phyloP scores from a whole-genome alignment of 2,888 invertebrate genomes.

The Drosophila recens region DNA sequence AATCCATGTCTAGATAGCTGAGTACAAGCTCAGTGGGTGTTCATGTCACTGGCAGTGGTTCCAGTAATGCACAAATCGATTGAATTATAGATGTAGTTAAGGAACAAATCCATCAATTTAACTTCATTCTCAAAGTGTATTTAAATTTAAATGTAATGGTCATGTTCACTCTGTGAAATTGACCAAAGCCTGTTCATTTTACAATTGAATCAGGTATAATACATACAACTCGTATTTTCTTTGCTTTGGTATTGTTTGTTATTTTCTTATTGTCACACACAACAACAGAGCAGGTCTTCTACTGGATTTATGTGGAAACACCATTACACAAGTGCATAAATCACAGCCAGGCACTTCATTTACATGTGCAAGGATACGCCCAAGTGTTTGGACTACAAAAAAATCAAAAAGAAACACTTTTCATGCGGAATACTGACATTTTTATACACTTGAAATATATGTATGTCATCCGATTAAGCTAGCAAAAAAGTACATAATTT shows the following conservation, averaged over 20 bases:
- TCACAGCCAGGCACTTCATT: constrained; percentile 61
- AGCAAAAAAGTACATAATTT: no score
- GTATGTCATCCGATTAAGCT: no score
- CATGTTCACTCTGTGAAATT: neutral
- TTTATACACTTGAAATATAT: no score
- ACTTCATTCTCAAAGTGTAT: neutral
- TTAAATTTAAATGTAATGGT: neutral
- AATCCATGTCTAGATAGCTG: constrained; percentile 15
- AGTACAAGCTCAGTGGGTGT: constrained; percentile 17
- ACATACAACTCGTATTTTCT: neutral
- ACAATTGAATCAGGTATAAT: constrained; percentile 8
- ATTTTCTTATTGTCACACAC: constrained; percentile 41
- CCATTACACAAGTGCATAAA: constrained; percentile 71
- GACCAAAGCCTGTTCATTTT: neutral
- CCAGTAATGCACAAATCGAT: constrained; percentile 2
- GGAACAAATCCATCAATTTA: neutral
- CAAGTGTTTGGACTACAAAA: no score
- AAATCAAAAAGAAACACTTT: neutral
- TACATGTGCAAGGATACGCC: constrained; percentile 37
- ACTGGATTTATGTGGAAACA: constrained; percentile 27
- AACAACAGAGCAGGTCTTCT: constrained; percentile 29
- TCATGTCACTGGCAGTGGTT: constrained; percentile 3
- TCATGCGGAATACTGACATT: neutral
- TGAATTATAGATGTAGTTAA: neutral
- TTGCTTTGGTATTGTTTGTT: constrained; percentile 3